Percentiles rank a stretch among this genome's conserved stretches.
These are phyloP conservation scores for Polydesmus complanatus DNA, from an alignment of 2,888 invertebrate genomes.

Conservation along the genomic window DNA sequence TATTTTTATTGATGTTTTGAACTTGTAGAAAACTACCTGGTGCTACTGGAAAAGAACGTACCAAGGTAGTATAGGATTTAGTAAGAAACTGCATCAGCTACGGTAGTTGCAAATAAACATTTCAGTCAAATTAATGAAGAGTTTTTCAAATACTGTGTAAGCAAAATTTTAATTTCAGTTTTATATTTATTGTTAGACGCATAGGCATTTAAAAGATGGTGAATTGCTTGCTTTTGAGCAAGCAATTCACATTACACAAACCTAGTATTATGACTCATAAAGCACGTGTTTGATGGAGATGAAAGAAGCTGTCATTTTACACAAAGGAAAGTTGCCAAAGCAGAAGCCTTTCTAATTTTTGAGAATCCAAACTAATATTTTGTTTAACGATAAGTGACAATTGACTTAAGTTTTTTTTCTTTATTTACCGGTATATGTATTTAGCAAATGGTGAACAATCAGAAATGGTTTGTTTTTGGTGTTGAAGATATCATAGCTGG, in stretches of 20 bases:
- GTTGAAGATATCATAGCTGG: constrained; percentile 84
- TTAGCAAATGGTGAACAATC: constrained; percentile 44
- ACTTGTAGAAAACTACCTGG: no score
- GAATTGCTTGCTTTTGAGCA: constrained; percentile 83
- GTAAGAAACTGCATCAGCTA: constrained; percentile 33
- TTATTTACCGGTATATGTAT: constrained; percentile 37
- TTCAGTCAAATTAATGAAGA: constrained; percentile 49
- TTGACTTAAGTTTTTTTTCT: constrained; percentile 7
- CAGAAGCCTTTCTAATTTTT: constrained; percentile 74
- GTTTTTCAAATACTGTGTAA: constrained; percentile 40
- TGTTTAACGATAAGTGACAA: background rate
- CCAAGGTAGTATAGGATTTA: constrained; percentile 45
- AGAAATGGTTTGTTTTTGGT: constrained; percentile 91
- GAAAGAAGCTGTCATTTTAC: constrained; percentile 99
- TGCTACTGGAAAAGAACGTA: constrained; percentile 61
- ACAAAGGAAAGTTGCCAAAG: constrained; percentile 79
- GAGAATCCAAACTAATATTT: constrained; percentile 15
- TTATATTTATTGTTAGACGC: constrained; percentile 36
- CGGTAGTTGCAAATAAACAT: constrained; percentile 61
- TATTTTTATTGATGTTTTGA: no score
- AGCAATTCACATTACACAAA: constrained; percentile 93
- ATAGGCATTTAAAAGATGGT: constrained; percentile 82
- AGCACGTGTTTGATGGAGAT: constrained; percentile 89
- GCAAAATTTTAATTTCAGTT: background rate
- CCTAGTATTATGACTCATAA: constrained; percentile 96